Conservation (phyloP, 2,888 invertebrate genomes). For the Agonum fuliginosum region DNA sequence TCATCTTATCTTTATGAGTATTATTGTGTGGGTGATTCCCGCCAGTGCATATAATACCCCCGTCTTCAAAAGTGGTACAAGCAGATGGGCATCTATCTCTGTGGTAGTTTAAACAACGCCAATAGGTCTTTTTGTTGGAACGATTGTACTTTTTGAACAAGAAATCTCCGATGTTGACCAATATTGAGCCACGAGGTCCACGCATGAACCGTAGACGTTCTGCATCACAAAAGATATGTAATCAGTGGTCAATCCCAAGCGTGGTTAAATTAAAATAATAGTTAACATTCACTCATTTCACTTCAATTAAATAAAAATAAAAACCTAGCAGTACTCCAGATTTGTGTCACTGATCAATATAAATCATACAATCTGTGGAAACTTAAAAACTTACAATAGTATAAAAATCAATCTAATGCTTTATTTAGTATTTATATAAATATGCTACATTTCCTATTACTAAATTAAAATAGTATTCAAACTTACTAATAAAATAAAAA, state of each 20-base stretch:
- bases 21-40: neutral
- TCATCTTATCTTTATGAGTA: neutral
- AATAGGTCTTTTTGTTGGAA: slow-evolving; percentile 66
- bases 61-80: slow-evolving; percentile 65
- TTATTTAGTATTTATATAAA: too few relatives aligned
- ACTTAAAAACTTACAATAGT: too few relatives aligned
- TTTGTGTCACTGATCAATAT: too few relatives aligned
- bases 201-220: slow-evolving; percentile 4
- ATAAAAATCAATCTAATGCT: too few relatives aligned
- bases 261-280: neutral
- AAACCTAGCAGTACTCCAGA: too few relatives aligned
- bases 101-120: slow-evolving; percentile 70
- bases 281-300: too few relatives aligned
- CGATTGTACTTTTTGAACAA: slow-evolving; percentile 34
- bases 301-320: too few relatives aligned
- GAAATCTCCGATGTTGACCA: slow-evolving; percentile 29
- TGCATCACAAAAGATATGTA: slow-evolving; percentile 21
- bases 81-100: slow-evolving; percentile 68
- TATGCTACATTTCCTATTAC: too few relatives aligned
- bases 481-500: too few relatives aligned
- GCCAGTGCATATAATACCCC: slow-evolving; percentile 57
- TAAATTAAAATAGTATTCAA: too few relatives aligned
- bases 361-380: too few relatives aligned
- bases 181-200: slow-evolving; percentile 3
- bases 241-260: slow-evolving; percentile 1